Percentiles rank a stretch among this genome's conserved stretches.
Evolutionary conservation across 2,113 vertebrate species (phyloP).

Genomic region (Okapia johnstoni): DNA sequence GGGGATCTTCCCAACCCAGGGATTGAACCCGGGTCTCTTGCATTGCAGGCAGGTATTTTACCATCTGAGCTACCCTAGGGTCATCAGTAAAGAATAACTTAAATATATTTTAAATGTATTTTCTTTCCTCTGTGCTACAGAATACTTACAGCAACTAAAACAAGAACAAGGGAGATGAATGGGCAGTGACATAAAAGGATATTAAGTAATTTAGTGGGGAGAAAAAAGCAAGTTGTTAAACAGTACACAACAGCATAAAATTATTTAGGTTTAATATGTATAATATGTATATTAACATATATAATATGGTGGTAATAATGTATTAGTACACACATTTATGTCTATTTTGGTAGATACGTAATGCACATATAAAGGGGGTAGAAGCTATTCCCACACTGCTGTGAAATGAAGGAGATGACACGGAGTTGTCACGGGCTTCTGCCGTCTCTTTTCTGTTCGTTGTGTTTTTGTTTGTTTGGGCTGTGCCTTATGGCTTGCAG

Average conservation of each 20-base stretch:
- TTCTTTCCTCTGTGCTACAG: neutral
- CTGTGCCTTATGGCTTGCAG: neutral
- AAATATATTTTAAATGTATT: conserved; percentile 9
- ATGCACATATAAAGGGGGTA: neutral
- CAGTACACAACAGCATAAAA: neutral
- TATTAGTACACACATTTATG: neutral
- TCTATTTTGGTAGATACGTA: neutral
- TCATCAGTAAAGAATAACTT: neutral
- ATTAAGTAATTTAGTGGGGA: neutral
- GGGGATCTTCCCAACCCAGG: neutral
- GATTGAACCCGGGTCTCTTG: accelerated
- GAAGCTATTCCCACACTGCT: neutral
- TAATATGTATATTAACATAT: neutral
- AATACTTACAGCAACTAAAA: neutral
- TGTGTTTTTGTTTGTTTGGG: neutral
- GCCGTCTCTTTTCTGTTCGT: neutral
- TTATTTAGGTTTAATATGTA: neutral
- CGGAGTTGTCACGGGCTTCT: neutral
- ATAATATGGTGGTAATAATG: neutral
- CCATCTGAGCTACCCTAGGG: neutral
- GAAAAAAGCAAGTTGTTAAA: neutral
- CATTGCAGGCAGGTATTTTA: neutral
- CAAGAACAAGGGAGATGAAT: neutral
- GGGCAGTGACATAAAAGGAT: neutral
- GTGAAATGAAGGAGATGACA: neutral